A percentile compares a stretch with the other conserved stretches of the same genome.
phyloP scores from a whole-genome alignment of 2,113 vertebrate species.

The Chinchilla lanigera region DNA sequence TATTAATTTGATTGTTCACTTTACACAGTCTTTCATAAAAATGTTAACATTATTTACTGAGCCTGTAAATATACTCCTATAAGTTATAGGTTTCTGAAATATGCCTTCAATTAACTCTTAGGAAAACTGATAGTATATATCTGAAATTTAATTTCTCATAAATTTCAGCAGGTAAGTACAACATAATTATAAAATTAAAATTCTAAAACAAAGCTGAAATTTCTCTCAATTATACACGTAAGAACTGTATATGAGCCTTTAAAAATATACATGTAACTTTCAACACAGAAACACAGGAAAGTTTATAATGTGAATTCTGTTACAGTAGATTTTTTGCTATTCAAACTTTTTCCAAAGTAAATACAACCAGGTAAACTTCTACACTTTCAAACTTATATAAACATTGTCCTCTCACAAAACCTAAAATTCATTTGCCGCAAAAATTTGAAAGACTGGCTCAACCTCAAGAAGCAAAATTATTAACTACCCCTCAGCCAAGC shows the following conservation, averaged over 20 bases:
- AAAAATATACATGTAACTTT: slow-evolving; percentile 49
- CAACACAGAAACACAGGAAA: background rate
- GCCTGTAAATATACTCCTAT: background rate
- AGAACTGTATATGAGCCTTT: background rate
- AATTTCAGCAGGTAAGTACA: slow-evolving; percentile 55
- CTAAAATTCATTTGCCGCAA: background rate
- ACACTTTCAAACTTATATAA: background rate
- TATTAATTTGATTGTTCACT: slow-evolving; percentile 24
- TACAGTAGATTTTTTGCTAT: background rate
- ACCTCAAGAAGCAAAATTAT: background rate
- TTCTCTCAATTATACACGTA: slow-evolving; percentile 39
- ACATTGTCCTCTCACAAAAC: background rate
- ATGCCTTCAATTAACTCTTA: slow-evolving; percentile 38
- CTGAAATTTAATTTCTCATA: slow-evolving; percentile 25
- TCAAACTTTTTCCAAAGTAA: slow-evolving; percentile 2
- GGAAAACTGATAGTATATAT: background rate
- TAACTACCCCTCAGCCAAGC: background rate
- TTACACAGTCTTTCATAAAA: background rate
- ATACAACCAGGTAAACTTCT: background rate
- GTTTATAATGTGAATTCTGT: background rate
- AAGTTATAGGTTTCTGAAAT: slow-evolving; percentile 35
- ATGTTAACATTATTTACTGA: slow-evolving; percentile 45
- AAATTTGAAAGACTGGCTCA: background rate
- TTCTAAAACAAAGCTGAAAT: slow-evolving; percentile 61
- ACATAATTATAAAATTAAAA: slow-evolving; percentile 64